These are phyloP conservation scores for Drosophila nr. fundita DNA, from an alignment of 2,888 invertebrate genomes.

Conservation along the genomic window DNA sequence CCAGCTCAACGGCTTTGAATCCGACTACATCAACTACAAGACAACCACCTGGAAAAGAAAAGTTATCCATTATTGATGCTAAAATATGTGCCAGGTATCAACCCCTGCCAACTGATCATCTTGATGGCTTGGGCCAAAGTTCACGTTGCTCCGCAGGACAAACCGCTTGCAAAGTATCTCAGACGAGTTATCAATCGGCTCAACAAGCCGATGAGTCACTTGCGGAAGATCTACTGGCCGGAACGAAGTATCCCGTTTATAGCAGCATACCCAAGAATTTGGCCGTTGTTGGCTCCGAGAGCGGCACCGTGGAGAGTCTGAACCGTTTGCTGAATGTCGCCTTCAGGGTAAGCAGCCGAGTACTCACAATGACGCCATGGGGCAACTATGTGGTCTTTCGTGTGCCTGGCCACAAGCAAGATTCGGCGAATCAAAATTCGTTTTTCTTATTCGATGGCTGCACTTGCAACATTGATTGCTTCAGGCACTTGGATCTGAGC, in stretches of 20 bases:
- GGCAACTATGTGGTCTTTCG: constrained; percentile 83
- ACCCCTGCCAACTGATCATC: neutral
- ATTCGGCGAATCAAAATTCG: neutral
- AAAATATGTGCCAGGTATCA: neutral
- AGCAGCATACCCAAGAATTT: constrained; percentile 64
- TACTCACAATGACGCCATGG: constrained; percentile 83
- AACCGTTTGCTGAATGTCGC: constrained; percentile 73
- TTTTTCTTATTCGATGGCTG: constrained; percentile 83
- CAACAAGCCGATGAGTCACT: neutral
- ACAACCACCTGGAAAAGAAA: neutral
- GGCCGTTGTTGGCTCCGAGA: constrained; percentile 83
- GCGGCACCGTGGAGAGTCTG: constrained; percentile 81
- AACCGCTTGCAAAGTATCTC: neutral
- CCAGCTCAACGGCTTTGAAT: neutral
- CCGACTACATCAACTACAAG: neutral
- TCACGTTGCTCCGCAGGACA: neutral
- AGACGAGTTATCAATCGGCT: constrained; percentile 10
- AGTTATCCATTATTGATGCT: constrained; percentile 3
- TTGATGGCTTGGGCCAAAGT: neutral
- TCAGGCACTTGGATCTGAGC: constrained; percentile 82
- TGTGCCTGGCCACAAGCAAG: neutral
- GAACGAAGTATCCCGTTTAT: constrained; percentile 76
- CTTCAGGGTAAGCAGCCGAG: constrained; percentile 81
- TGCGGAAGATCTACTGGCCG: neutral
- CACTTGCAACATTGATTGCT: constrained; percentile 82